Conservation (phyloP, 2,888 invertebrate genomes). For the Steinernema carpocapsae region DNA sequence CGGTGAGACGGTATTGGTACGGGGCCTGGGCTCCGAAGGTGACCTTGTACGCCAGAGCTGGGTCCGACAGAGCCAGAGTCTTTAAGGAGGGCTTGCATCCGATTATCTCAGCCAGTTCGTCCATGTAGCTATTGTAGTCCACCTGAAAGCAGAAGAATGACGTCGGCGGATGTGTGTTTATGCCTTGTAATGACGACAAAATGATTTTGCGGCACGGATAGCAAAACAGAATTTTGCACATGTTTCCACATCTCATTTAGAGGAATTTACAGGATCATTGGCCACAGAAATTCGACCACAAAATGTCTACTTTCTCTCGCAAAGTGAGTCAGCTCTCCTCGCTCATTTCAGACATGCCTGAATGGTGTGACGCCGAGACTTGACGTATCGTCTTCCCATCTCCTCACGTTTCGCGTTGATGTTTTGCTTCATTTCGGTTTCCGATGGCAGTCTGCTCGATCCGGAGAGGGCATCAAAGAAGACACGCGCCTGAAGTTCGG, state of each 20-base stretch:
- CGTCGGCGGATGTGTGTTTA: background rate
- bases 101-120: slow-evolving; percentile 70
- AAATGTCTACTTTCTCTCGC: no score
- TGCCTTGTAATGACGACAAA: background rate
- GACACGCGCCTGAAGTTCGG: slow-evolving; percentile 70
- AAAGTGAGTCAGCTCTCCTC: no score
- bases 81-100: slow-evolving; percentile 70
- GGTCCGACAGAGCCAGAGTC: slow-evolving; percentile 58
- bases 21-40: slow-evolving; percentile 51
- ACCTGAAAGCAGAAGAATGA: slow-evolving; percentile 60
- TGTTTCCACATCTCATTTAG: no score
- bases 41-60: slow-evolving; percentile 38
- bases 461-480: slow-evolving; percentile 66
- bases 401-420: slow-evolving; percentile 61
- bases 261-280: no score
- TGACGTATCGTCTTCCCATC: slow-evolving; percentile 58
- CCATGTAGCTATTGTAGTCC: slow-evolving; percentile 70
- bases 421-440: slow-evolving; percentile 69
- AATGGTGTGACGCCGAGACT: slow-evolving; percentile 69
- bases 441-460: slow-evolving; percentile 63
- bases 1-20: slow-evolving; percentile 54
- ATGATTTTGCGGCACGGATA: no score
- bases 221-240: no score
- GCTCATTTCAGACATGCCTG: no score
- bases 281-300: no score